phyloP scores from a whole-genome alignment of 2,797 vertebrate species.

The Channa striata region DNA sequence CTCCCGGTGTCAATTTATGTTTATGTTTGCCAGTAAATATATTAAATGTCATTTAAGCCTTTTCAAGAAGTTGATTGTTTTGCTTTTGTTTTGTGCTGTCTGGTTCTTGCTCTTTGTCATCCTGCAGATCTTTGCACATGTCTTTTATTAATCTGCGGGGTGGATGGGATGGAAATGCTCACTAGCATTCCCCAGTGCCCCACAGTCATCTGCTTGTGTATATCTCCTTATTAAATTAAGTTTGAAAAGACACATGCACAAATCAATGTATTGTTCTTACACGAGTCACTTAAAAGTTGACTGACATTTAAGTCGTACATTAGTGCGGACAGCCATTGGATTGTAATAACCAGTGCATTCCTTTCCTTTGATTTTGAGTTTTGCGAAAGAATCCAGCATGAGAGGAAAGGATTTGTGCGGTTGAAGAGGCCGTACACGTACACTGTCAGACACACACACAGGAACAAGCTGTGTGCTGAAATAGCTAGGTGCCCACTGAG shows the following conservation, averaged over 20 bases:
- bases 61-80: constrained; percentile 81
- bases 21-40: constrained; percentile 84
- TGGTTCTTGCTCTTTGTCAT: constrained; percentile 74
- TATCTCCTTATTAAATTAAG: constrained; percentile 80
- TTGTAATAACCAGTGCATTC: constrained; percentile 55
- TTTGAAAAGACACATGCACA: constrained; percentile 70
- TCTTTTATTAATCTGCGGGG: constrained; percentile 76
- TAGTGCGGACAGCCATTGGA: constrained; percentile 60
- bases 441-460: constrained; percentile 55
- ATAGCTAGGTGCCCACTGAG: constrained; percentile 71
- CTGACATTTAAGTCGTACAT: constrained; percentile 75
- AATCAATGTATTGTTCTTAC: constrained; percentile 65
- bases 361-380: constrained; percentile 51
- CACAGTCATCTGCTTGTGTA: constrained; percentile 73
- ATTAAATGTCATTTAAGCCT: constrained; percentile 84
- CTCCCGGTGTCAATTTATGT: constrained; percentile 83
- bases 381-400: constrained; percentile 65
- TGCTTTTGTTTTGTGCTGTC: constrained; percentile 65
- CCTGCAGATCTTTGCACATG: constrained; percentile 64
- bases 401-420: constrained; percentile 46
- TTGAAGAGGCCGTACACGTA: constrained; percentile 36
- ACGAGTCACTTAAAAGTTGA: constrained; percentile 63
- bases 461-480: constrained; percentile 65
- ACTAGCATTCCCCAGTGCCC: constrained; percentile 59
- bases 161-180: constrained; percentile 61